A percentile compares a stretch with the other conserved stretches of the same genome.
phyloP scores from a whole-genome alignment of 2,113 vertebrate genomes.

The Alethe diademata region DNA sequence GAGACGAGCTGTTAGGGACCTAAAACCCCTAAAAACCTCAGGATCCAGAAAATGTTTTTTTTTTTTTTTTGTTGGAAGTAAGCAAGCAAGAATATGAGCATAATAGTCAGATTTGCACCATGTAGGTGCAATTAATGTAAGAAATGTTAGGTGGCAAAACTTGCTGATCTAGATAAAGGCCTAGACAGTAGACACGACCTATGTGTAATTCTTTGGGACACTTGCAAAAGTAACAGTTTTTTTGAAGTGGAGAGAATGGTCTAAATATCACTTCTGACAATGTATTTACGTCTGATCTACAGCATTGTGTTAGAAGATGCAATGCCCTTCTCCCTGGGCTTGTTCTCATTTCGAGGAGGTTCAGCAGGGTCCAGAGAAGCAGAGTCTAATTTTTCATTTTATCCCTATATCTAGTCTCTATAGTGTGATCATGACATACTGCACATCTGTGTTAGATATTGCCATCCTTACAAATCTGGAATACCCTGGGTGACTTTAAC shows the following conservation, averaged over 20 bases:
- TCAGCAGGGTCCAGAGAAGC: not conserved
- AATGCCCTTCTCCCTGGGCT: not conserved
- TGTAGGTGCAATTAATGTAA: not conserved
- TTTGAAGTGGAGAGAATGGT: not conserved
- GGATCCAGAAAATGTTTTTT: not conserved
- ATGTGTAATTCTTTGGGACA: not conserved
- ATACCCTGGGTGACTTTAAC: not conserved
- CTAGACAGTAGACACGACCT: not conserved
- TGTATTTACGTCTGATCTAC: not conserved
- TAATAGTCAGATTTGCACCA: not conserved
- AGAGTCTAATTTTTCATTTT: not conserved
- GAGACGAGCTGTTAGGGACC: not conserved
- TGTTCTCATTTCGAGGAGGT: rapidly evolving
- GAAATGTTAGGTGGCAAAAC: not conserved
- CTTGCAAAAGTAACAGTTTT: not conserved
- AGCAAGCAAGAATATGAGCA: not conserved
- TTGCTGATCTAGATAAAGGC: not conserved
- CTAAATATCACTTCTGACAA: not conserved
- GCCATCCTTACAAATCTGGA: not conserved
- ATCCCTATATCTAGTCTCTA: not conserved
- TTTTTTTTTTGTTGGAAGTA: not conserved
- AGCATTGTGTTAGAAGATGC: not conserved
- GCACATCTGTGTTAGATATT: not conserved
- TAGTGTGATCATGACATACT: not conserved
- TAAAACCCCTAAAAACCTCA: not conserved